Conservation (phyloP, 2,113 vertebrate genomes). For the Rallus limicola region DNA sequence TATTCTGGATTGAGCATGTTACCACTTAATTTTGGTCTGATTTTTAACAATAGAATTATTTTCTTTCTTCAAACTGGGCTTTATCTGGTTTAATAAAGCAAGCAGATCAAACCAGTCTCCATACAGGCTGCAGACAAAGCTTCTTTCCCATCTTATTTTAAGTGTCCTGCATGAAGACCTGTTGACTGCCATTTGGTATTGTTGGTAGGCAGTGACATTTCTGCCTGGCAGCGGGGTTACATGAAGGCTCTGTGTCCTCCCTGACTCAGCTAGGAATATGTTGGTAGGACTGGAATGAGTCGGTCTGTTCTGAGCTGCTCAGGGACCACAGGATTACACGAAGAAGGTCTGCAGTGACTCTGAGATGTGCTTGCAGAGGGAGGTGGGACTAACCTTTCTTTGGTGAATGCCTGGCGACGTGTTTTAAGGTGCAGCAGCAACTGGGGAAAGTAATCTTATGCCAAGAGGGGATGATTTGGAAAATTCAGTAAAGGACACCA, state of each 20-base stretch:
- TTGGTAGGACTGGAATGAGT: not conserved
- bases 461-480: not conserved
- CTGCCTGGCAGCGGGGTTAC: not conserved
- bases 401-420: not conserved
- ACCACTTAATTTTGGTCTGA: not conserved
- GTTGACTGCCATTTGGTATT: not conserved
- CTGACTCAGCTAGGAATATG: not conserved
- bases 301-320: not conserved
- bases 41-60: not conserved
- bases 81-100: not conserved
- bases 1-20: not conserved
- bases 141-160: not conserved
- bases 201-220: not conserved
- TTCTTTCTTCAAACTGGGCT: not conserved
- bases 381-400: not conserved
- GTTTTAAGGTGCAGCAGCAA: not conserved
- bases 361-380: not conserved
- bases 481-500: not conserved
- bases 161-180: not conserved
- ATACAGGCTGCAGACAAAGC: not conserved
- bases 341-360: not conserved
- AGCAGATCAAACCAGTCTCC: not conserved
- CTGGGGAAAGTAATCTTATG: not conserved
- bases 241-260: not conserved
- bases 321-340: rapidly evolving